phyloP scores from a whole-genome alignment of 2,888 invertebrate species.

The Catocala nupta region DNA sequence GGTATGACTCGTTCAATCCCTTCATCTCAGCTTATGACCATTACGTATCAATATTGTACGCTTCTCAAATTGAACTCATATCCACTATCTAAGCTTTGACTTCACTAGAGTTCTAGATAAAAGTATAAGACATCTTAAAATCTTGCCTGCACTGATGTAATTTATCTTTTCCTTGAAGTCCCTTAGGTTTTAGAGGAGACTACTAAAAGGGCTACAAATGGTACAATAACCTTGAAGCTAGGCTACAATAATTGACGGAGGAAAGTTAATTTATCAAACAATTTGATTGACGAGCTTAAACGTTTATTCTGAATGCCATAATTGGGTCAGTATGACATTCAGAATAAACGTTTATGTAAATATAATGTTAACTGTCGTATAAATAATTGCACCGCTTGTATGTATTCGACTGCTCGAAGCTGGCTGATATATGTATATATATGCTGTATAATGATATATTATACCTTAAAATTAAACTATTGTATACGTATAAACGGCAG shows the following conservation, averaged over 20 bases:
- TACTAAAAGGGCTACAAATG: not conserved
- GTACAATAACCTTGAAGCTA: not conserved
- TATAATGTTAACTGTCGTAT: not conserved
- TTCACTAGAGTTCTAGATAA: not conserved
- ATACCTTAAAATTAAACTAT: no score
- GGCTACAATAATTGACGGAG: not conserved
- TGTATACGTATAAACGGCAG: no score
- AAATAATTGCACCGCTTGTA: no score
- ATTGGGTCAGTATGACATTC: not conserved
- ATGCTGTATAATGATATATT: no score
- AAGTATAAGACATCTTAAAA: not conserved
- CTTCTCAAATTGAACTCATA: no score
- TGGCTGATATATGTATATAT: no score
- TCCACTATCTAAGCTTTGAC: no score
- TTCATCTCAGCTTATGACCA: no score
- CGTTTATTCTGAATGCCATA: no score
- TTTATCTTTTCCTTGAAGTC: conserved; percentile 1
- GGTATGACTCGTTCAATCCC: no score
- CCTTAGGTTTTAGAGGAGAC: not conserved
- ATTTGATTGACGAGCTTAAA: conserved; percentile 43
- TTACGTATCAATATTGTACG: no score
- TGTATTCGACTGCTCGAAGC: no score
- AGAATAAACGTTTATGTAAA: conserved; percentile 1
- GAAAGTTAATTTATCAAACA: conserved; percentile 42
- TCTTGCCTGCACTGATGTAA: not conserved